A percentile compares a stretch with the other conserved stretches of the same genome.
These are phyloP conservation scores for Stenotaenia linearis DNA, from an alignment of 2,888 invertebrate species.

Conservation along the genomic window DNA sequence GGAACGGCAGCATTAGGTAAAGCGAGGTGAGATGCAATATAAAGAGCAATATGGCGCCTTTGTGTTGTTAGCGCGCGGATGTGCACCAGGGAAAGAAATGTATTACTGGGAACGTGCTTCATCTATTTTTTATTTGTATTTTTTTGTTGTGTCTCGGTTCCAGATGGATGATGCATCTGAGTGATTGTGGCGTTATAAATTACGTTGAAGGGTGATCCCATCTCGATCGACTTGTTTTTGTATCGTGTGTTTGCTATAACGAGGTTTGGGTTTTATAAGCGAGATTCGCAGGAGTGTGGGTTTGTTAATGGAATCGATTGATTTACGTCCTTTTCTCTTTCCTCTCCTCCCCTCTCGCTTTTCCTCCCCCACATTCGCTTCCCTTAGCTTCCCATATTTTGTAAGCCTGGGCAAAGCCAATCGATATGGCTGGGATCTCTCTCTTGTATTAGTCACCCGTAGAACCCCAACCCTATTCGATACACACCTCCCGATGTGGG, in stretches of 20 bases:
- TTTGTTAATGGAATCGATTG: conserved; percentile 31
- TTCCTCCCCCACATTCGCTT: conserved; percentile 26
- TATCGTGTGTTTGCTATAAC: not conserved
- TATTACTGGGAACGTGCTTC: not conserved
- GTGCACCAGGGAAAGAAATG: not conserved
- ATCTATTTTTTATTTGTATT: conserved; percentile 7
- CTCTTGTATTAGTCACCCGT: conserved; percentile 14
- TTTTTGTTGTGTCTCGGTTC: not conserved
- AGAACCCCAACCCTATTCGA: conserved; percentile 12
- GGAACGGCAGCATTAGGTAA: not conserved
- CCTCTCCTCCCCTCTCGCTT: not conserved
- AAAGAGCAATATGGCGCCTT: conserved; percentile 27
- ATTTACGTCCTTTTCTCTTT: conserved; percentile 29
- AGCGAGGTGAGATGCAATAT: not conserved
- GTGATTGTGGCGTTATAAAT: conserved; percentile 19
- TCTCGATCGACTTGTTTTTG: conserved; percentile 16
- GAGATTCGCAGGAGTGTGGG: conserved; percentile 27
- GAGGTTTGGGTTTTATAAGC: not conserved
- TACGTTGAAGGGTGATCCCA: conserved; percentile 4
- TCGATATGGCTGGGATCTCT: conserved; percentile 24
- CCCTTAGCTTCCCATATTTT: conserved; percentile 26
- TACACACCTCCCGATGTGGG: conserved; percentile 19
- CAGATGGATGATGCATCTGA: not conserved
- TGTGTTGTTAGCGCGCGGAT: not conserved
- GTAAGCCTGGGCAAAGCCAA: conserved; percentile 24